A percentile compares a stretch with the other conserved stretches of the same genome.
These are phyloP conservation scores for Perodicticus potto DNA, from an alignment of 2,797 vertebrate species.

Conservation along the genomic window DNA sequence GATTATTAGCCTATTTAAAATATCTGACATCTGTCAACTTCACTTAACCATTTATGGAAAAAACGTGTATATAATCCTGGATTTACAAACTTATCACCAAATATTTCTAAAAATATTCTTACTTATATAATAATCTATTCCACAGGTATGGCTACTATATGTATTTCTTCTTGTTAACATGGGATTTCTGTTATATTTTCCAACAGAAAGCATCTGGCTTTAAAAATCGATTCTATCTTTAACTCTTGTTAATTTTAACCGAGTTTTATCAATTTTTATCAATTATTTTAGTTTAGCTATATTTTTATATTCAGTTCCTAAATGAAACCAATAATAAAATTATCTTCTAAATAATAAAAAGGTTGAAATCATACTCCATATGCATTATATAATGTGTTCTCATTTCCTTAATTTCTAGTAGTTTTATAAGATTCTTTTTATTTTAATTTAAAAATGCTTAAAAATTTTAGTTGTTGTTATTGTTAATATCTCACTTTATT, in stretches of 20 bases:
- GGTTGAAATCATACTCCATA: background rate
- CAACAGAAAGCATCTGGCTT: background rate
- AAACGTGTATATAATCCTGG: background rate
- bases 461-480: conserved; percentile 15
- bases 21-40: background rate
- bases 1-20: background rate
- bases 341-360: conserved; percentile 30
- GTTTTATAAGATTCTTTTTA: background rate
- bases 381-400: background rate
- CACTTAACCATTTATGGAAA: background rate
- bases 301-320: background rate
- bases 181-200: background rate
- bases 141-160: background rate
- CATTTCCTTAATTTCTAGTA: background rate
- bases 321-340: background rate
- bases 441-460: conserved; percentile 31
- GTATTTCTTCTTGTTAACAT: background rate
- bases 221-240: conserved; percentile 14
- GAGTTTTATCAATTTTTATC: background rate
- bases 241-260: background rate
- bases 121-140: background rate
- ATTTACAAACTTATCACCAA: background rate
- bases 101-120: background rate
- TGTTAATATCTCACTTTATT: conserved; percentile 57
- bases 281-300: background rate